Evolutionary conservation across 2,797 vertebrate species (phyloP).

Genomic region (Enteromius fasciolatus): DNA sequence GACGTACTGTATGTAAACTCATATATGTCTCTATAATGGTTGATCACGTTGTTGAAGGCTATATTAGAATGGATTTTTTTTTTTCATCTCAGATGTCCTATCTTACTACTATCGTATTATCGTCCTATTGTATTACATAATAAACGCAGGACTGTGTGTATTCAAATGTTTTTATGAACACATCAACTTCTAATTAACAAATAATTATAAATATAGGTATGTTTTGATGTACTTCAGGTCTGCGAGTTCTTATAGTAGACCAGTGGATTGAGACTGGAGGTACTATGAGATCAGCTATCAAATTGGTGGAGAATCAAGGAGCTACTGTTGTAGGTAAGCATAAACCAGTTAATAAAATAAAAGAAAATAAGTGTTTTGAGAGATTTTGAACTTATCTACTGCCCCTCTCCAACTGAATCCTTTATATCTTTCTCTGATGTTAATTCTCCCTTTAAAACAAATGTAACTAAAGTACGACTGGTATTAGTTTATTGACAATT

Average conservation of each 20-base stretch:
- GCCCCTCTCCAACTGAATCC: background rate
- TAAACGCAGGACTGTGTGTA: background rate
- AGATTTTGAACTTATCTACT: background rate
- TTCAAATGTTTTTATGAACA: background rate
- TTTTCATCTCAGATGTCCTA: background rate
- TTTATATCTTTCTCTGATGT: background rate
- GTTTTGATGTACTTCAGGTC: constrained; percentile 68
- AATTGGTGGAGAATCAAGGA: constrained; percentile 81
- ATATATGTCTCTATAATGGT: background rate
- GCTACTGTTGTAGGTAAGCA: constrained; percentile 80
- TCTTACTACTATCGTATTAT: background rate
- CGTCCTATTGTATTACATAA: background rate
- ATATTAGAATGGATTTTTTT: no score
- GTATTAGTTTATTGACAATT: constrained; percentile 5
- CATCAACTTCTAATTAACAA: background rate
- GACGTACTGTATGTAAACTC: constrained; percentile 7
- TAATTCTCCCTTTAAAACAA: constrained; percentile 1
- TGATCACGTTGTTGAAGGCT: background rate
- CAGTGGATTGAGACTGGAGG: constrained; percentile 92
- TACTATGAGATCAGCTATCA: constrained; percentile 85
- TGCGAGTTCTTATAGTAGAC: constrained; percentile 84
- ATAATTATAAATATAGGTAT: background rate
- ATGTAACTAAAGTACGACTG: background rate
- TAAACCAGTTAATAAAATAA: background rate
- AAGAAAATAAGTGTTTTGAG: background rate